Conservation (phyloP, 2,797 vertebrate genomes). For the Neomorphus geoffroyi region DNA sequence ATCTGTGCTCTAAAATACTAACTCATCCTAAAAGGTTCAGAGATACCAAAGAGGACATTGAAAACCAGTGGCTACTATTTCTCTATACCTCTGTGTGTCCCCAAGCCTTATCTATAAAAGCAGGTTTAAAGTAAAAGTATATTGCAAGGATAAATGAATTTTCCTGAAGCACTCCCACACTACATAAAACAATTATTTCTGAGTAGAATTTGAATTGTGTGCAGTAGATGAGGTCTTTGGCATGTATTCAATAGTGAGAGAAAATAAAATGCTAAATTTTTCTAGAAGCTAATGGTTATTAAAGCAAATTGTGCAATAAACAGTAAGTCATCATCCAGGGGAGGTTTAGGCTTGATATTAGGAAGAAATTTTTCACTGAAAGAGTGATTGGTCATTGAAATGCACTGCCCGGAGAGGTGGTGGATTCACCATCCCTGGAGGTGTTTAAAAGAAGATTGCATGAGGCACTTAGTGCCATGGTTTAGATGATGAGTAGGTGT, state of each 20-base stretch:
- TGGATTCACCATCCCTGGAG: no score
- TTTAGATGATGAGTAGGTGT: no score
- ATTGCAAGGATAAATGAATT: background rate
- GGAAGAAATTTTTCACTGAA: no score
- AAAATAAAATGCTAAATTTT: background rate
- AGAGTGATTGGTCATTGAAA: no score
- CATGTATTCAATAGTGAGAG: background rate
- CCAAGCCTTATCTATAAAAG: background rate
- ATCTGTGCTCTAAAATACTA: background rate
- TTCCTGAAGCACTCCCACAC: background rate
- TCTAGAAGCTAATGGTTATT: background rate
- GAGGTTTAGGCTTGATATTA: no score
- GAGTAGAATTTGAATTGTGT: background rate
- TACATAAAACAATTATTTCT: background rate
- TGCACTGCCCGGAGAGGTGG: no score
- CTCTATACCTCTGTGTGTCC: background rate
- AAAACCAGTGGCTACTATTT: background rate
- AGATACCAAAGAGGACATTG: background rate
- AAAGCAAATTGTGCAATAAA: background rate
- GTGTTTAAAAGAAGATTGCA: no score
- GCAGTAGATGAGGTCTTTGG: background rate
- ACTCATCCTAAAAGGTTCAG: background rate
- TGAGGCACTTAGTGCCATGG: no score
- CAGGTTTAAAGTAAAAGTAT: background rate
- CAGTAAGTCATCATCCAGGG: background rate